Percentiles rank a stretch among this genome's conserved stretches.
Evolutionary conservation across 2,113 vertebrate species (phyloP).

Genomic region (Oceanites oceanicus): DNA sequence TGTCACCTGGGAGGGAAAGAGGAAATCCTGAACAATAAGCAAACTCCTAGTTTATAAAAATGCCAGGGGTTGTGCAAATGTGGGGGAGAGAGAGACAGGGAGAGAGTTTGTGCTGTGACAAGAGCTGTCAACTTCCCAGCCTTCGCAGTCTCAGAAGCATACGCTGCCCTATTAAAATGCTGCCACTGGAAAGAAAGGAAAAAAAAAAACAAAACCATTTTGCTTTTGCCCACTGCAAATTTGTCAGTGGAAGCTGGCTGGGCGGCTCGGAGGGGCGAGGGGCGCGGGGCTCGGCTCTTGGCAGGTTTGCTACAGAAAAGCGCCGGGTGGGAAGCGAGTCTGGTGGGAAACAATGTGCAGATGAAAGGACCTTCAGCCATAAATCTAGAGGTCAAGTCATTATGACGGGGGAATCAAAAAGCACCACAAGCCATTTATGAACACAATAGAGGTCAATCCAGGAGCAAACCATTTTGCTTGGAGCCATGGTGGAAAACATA

Average conservation of each 20-base stretch:
- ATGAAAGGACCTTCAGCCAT: slow-evolving; percentile 18
- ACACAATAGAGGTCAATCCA: slow-evolving; percentile 33
- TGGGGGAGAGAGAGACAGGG: neutral
- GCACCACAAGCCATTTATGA: slow-evolving; percentile 9
- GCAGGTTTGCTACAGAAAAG: neutral
- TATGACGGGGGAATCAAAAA: neutral
- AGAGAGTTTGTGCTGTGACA: neutral
- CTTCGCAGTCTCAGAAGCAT: neutral
- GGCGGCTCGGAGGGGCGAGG: neutral
- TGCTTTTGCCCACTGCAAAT: neutral
- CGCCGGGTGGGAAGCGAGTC: neutral
- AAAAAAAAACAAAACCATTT: neutral
- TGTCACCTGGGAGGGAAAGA: neutral
- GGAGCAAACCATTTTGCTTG: slow-evolving; percentile 34
- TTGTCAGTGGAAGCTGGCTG: neutral
- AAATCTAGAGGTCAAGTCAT: slow-evolving; percentile 26
- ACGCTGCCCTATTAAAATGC: neutral
- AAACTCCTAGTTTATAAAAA: neutral
- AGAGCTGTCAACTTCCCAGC: neutral
- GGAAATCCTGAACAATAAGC: neutral
- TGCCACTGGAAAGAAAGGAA: neutral
- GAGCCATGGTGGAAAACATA: slow-evolving; percentile 1
- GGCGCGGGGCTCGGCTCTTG: neutral
- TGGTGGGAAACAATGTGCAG: neutral
- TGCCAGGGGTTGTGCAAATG: neutral